Percentiles rank a stretch among this genome's conserved stretches.
phyloP scores from a whole-genome alignment of 2,797 vertebrate genomes.

The Pelochelys cantorii region DNA sequence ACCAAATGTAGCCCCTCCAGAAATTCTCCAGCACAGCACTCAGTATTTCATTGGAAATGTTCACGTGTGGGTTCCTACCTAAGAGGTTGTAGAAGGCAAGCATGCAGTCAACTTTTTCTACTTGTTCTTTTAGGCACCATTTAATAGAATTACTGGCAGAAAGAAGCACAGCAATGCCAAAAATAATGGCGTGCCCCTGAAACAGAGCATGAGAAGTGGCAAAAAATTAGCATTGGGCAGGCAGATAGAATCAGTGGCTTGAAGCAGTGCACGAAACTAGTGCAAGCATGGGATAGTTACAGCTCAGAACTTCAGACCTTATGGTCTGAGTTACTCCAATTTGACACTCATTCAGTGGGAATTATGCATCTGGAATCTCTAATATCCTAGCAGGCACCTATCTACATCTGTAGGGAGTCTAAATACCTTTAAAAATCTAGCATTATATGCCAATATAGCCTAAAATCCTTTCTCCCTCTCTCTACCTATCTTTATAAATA shows the following conservation, averaged over 20 bases:
- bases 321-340: not conserved
- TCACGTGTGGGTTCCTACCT: accelerated
- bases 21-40: not conserved
- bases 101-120: not conserved
- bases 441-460: not conserved
- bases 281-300: accelerated
- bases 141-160: not conserved
- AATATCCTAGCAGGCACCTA: not conserved
- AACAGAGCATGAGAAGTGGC: not conserved
- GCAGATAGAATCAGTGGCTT: not conserved
- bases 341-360: not conserved
- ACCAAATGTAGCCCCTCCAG: accelerated
- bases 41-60: not conserved
- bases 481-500: accelerated
- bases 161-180: not conserved
- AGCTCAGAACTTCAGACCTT: not conserved
- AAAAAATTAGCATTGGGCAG: not conserved
- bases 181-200: not conserved
- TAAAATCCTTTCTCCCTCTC: not conserved
- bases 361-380: not conserved
- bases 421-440: not conserved
- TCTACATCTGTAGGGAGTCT: not conserved
- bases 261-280: not conserved
- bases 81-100: not conserved
- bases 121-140: not conserved